Base-by-base conservation (phyloP, 2,888 invertebrate species). In the Amiota communis region DNA sequence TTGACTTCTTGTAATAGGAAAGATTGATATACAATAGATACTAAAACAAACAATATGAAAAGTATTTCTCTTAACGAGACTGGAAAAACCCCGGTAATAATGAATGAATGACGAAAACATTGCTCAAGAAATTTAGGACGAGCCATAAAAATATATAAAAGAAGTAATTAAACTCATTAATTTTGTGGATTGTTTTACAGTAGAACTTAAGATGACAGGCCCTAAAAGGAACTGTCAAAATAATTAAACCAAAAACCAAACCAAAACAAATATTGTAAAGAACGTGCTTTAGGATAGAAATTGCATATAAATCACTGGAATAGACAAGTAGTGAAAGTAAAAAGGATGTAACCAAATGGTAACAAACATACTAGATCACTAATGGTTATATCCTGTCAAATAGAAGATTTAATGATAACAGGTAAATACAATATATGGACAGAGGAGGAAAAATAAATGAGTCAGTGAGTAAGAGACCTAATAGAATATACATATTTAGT, bases 61-160 rank as follows among this genome's bases (percentile, higher is more conserved):
- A 15, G 1, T 53, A 0, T 53, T 12, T 36, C 59, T 17, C 36
- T 49, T 61, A 77, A 59, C 74, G 72, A 75, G 61, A 72, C 70
- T 57, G 83, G 82, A 79, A 83, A 76, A 80, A 74, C 83, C 85
- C 73, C 15, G 63, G 1, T 63, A 46, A 8, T 68, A 75, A 75
- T 78, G 80, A 76, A 83, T 82, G 82, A 82, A 82, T 84, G 79
- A 77, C 83, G 71, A 64, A 36, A 36, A 36, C 36, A 36, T 6
- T 0, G 36, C 3, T 36, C 36, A 6, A 36, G 36, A 6, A 6
- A 59, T 49, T 47, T 15, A 69, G 70, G 67, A 23, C 8, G 9
- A 63, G 47, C 59, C 47, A 63, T 15, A 59, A 47, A 15, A 63
- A 70, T 36, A 20, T 63, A 56, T 36, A 17, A 61, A 68, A 49